phyloP scores from a whole-genome alignment of 2,113 vertebrate species.

The Apteryx owenii region DNA sequence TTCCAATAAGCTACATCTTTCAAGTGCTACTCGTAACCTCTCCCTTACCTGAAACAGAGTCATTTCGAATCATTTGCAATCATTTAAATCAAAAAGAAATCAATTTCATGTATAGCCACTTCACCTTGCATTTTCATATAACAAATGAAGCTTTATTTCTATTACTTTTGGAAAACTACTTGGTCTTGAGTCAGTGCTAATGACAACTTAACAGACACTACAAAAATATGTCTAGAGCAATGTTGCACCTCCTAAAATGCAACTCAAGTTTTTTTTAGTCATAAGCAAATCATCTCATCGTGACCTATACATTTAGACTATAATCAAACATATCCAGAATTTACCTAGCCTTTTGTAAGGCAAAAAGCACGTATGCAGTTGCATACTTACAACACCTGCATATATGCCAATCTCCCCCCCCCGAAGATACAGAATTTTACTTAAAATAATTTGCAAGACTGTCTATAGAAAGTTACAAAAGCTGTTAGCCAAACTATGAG shows the following conservation, averaged over 20 bases:
- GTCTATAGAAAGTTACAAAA: background rate
- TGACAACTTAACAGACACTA: background rate
- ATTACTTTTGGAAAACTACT: background rate
- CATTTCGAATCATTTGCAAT: background rate
- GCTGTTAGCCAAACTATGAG: background rate
- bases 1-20: conserved; percentile 92
- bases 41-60: conserved; percentile 88
- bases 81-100: background rate
- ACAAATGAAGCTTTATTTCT: background rate
- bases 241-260: background rate
- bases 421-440: background rate
- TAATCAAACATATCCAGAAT: background rate
- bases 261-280: background rate
- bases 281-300: background rate
- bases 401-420: too few species aligned
- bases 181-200: background rate
- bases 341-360: background rate
- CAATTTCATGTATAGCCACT: background rate
- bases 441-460: background rate
- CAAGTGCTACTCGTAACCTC: conserved; percentile 92
- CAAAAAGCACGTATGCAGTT: background rate
- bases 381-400: background rate
- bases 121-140: background rate
- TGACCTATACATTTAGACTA: background rate
- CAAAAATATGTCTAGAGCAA: background rate